Evolutionary conservation across 2,888 invertebrate genomes (phyloP).

Genomic region (Caenorhabditis sp.): DNA sequence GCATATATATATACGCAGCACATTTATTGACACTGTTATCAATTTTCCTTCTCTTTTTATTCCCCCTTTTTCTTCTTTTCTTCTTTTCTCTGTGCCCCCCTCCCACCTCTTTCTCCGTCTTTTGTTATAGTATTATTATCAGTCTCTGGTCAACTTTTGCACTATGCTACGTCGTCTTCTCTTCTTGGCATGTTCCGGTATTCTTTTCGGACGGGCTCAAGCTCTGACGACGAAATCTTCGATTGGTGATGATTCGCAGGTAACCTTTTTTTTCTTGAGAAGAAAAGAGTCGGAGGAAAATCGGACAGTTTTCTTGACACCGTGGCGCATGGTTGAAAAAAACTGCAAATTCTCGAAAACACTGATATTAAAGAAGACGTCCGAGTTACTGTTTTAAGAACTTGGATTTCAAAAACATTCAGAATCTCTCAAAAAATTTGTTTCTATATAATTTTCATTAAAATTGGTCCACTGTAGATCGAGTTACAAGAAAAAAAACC

Average conservation of each 20-base stretch:
- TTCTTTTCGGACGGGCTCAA: neutral
- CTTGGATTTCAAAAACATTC: too few relatives aligned
- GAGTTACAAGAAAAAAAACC: too few relatives aligned
- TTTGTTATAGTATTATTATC: conserved; percentile 7
- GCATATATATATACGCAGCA: neutral
- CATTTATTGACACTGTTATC: conserved; percentile 2
- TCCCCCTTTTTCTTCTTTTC: too few relatives aligned
- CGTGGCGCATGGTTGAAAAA: too few relatives aligned
- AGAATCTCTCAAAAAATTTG: too few relatives aligned
- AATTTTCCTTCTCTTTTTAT: neutral
- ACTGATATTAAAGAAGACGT: neutral
- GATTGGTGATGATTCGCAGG: conserved; percentile 48
- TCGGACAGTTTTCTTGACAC: too few relatives aligned
- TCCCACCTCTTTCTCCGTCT: neutral
- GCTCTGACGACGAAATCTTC: conserved; percentile 44
- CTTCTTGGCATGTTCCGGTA: neutral
- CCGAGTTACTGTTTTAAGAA: neutral
- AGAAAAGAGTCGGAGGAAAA: too few relatives aligned
- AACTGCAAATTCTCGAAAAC: too few relatives aligned
- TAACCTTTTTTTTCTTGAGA: too few relatives aligned
- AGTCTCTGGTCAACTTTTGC: neutral
- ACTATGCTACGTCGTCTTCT: conserved; percentile 37
- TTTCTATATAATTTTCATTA: too few relatives aligned
- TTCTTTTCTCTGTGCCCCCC: neutral
- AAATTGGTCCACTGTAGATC: too few relatives aligned